Conservation (phyloP, 2,797 vertebrate species). For the Thripadectes ignobilis region DNA sequence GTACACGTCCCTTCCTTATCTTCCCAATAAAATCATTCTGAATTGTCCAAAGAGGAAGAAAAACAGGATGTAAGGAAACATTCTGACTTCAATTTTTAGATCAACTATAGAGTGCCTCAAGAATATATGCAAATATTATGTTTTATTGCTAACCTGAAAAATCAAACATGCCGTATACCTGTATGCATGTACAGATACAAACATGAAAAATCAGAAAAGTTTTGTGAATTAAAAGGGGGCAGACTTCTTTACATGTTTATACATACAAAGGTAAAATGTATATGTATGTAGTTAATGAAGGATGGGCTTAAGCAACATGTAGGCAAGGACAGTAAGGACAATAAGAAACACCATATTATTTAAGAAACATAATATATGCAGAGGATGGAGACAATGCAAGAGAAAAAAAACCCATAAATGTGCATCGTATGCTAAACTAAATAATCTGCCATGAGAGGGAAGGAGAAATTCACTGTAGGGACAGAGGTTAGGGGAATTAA, state of each 20-base stretch:
- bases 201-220: not conserved
- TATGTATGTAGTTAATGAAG: not conserved
- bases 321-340: not conserved
- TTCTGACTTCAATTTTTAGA: not conserved
- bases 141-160: not conserved
- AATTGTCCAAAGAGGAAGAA: not conserved
- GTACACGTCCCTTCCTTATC: not conserved
- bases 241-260: not conserved
- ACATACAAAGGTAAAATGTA: not conserved
- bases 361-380: not conserved
- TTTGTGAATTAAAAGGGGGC: not conserved
- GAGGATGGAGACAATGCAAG: not conserved
- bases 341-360: not conserved
- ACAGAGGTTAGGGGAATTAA: slow-evolving; percentile 33
- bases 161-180: not conserved
- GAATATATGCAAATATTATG: not conserved
- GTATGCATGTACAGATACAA: not conserved
- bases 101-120: not conserved
- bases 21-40: not conserved
- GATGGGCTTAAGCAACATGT: not conserved
- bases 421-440: not conserved
- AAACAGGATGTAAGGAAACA: not conserved
- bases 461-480: not conserved
- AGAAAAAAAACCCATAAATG: not conserved
- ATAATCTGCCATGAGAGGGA: not conserved